Evolutionary conservation across 2,113 vertebrate species (phyloP).

Genomic region (Campylomormyrus tamandua): DNA sequence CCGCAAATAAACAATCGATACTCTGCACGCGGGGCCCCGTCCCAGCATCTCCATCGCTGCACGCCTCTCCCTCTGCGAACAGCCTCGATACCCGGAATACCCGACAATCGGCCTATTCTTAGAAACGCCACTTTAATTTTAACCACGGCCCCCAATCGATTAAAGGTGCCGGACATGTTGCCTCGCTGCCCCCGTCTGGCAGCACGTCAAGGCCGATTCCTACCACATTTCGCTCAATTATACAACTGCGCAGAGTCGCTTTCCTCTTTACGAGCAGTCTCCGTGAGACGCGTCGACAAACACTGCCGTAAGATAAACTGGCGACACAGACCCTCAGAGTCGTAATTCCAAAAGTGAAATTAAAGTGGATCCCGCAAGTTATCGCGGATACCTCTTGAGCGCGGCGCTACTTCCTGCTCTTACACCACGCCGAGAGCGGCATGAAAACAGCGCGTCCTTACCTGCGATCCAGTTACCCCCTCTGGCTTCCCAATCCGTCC

Average conservation of each 20-base stretch:
- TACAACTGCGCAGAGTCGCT: not conserved
- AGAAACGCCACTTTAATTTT: not conserved
- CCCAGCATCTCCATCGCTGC: not conserved
- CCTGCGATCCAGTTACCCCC: not conserved
- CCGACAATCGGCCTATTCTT: not conserved
- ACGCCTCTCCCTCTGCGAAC: not conserved
- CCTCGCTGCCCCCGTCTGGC: not conserved
- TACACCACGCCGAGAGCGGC: not conserved
- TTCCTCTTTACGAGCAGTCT: not conserved
- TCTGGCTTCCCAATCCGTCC: not conserved
- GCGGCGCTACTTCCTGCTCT: slow-evolving; percentile 33
- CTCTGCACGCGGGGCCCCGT: not conserved
- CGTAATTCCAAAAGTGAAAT: slow-evolving; percentile 65
- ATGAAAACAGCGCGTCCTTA: not conserved
- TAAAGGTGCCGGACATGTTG: not conserved
- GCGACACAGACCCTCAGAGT: not conserved
- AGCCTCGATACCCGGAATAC: not conserved
- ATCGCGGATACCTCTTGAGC: slow-evolving; percentile 35
- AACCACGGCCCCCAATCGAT: not conserved
- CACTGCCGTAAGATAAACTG: not conserved
- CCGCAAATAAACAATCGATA: not conserved
- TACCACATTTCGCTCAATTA: not conserved
- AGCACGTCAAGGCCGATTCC: not conserved
- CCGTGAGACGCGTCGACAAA: not conserved
- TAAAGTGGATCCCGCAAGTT: slow-evolving; percentile 46